Evolutionary conservation across 2,797 vertebrate genomes (phyloP), one percentile per base, ranked within the genome.

Genomic region (Euphonia xanthogaster): DNA sequence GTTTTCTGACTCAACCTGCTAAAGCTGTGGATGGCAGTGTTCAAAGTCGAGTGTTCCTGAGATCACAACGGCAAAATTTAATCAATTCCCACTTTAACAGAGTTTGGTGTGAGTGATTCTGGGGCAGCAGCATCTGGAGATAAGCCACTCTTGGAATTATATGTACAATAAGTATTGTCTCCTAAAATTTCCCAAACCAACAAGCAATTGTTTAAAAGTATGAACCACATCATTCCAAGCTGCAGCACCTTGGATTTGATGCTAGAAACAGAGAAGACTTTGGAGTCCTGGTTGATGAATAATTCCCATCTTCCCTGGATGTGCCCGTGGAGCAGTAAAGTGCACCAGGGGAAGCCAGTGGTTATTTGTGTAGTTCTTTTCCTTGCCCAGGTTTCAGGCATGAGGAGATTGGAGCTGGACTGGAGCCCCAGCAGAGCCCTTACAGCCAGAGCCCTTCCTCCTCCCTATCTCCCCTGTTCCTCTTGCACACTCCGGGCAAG

Each of bases 401-500:
- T 5, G 23, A 35, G 78, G 27, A 88, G 80, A 7, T 55, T 40
- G 4, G 62, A 88, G 76, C 82, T 35, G 61, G 44, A 20, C 68
- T 73, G 67, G 45, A 55, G 71, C 45, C 37, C 20, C 39, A 48
- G 55, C 65, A 71, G 72, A 74, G 47, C 50, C 65, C 57, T 71
- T 68, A 3, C 68, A 90, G 88, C 61, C 71, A 58, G 88, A 85
- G 81, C 88, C 62, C 78, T 91, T 93, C 79, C 96, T 55, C 40
- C 83, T 85, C 57, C 86, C 87, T 40, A 7, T 72, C 76, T 62
- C 25, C 50, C 90, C 93, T 55, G 60, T 81, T 94, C 84, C 80
- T 82, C 80, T 68, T 13, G 91, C 81, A 47, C 86, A 16, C 94
- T 66, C 47, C 63, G 66, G 97, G 96, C 97, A 95, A 91, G 90